A percentile compares a stretch with the other conserved stretches of the same genome.
Evolutionary conservation across 2,888 invertebrate genomes (phyloP).

Genomic region (Portevinia maculata): DNA sequence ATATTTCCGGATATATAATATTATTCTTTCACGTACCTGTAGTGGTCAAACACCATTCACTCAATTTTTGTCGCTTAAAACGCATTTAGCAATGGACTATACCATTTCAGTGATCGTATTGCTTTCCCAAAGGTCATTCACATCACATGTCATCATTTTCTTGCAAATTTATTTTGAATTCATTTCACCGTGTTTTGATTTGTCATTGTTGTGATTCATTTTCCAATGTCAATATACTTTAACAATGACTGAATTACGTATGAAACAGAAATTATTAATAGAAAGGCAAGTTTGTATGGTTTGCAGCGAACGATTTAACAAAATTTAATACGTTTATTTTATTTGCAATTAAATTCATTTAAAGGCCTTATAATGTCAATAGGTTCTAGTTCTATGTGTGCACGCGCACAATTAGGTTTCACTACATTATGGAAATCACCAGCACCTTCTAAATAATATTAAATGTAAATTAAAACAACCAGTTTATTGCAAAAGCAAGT

Average conservation of each 20-base stretch:
- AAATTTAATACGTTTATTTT: constrained; percentile 3
- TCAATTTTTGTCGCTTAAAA: background rate
- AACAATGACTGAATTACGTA: background rate
- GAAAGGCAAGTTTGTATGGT: background rate
- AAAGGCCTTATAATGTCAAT: background rate
- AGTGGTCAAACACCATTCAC: too few relatives aligned
- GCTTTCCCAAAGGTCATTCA: constrained; percentile 30
- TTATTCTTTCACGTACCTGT: too few relatives aligned
- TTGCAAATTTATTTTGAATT: constrained; percentile 5
- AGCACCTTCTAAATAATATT: background rate
- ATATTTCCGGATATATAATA: too few relatives aligned
- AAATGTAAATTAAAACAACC: background rate
- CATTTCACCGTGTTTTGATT: constrained; percentile 16
- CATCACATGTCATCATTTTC: constrained; percentile 19
- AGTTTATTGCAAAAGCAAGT: background rate
- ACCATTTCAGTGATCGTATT: constrained; percentile 2
- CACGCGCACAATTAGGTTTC: background rate
- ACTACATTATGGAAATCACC: constrained; percentile 1
- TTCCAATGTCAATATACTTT: background rate
- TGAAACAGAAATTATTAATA: background rate
- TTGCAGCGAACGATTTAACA: background rate
- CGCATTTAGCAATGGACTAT: background rate
- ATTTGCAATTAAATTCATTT: constrained; percentile 3
- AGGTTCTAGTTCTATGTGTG: background rate
- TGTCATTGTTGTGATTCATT: constrained; percentile 39